A percentile compares a stretch with the other conserved stretches of the same genome.
These are phyloP conservation scores for Actenoides hombroni DNA, from an alignment of 2,113 vertebrate genomes.

Conservation along the genomic window DNA sequence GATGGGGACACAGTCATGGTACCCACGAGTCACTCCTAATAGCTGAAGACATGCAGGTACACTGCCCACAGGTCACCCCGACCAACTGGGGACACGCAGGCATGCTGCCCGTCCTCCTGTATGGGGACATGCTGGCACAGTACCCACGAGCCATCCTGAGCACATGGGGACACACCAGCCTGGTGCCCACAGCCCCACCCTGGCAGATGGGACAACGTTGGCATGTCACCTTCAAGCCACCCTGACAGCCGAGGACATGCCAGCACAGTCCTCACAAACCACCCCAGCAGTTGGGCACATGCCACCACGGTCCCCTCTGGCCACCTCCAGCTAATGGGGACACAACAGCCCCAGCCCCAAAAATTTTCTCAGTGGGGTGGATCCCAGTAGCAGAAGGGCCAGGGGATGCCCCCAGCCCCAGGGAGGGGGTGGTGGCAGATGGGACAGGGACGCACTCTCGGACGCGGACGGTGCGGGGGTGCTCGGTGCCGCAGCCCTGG, in stretches of 20 bases:
- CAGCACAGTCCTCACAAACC: fast-evolving
- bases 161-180: fast-evolving
- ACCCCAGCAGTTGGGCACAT: fast-evolving
- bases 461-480: slow-evolving; percentile 87
- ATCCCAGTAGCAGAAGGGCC: neutral
- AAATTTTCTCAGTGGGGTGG: neutral
- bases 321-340: neutral
- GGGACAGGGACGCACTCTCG: slow-evolving; percentile 81
- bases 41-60: neutral
- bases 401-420: fast-evolving
- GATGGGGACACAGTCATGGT: neutral
- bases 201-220: fast-evolving
- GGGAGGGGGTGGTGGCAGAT: neutral
- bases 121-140: neutral
- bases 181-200: neutral
- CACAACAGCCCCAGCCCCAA: neutral
- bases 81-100: neutral
- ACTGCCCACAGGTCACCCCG: neutral
- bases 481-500: slow-evolving; percentile 81
- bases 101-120: neutral
- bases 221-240: neutral
- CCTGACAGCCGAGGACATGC: neutral
- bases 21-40: neutral
- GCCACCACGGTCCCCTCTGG: fast-evolving
- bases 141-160: neutral